Conservation (phyloP, 2,113 vertebrate genomes). For the Ammodytes dubius region DNA sequence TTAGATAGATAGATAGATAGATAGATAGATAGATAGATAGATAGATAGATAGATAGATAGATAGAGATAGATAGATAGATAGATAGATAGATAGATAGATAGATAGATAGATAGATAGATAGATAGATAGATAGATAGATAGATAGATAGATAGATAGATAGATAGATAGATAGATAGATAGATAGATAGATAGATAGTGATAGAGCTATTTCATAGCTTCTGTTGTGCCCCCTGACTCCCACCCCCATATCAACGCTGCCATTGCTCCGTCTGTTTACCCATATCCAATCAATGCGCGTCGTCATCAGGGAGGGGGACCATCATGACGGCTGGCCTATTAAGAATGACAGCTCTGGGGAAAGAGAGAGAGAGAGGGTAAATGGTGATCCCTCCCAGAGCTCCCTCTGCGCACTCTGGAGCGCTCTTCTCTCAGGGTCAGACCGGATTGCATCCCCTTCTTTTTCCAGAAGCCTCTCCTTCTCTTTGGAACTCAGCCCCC, state of each 20-base stretch:
- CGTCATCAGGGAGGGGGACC: slow-evolving; percentile 94
- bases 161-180: slow-evolving; percentile 53
- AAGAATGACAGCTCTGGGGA: slow-evolving; percentile 95
- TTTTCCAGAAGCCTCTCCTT: slow-evolving; percentile 71
- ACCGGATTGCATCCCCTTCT: slow-evolving; percentile 82
- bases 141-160: slow-evolving; percentile 62
- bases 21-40: no score
- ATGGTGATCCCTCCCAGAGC: slow-evolving; percentile 98
- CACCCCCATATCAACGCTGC: slow-evolving; percentile 85
- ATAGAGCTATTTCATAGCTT: slow-evolving; percentile 10
- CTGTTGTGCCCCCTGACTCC: slow-evolving; percentile 79
- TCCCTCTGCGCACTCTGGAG: slow-evolving; percentile 88
- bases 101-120: slow-evolving; percentile 35
- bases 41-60: background rate
- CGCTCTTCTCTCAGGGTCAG: slow-evolving; percentile 92
- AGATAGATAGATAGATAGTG: slow-evolving; percentile 29
- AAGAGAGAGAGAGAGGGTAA: slow-evolving; percentile 94
- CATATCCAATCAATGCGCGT: slow-evolving; percentile 92
- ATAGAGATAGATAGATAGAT: background rate
- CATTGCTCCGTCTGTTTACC: slow-evolving; percentile 93
- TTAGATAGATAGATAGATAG: background rate
- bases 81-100: background rate
- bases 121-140: slow-evolving; percentile 64
- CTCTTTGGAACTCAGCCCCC: slow-evolving; percentile 41
- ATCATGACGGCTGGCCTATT: slow-evolving; percentile 95